Conservation (phyloP, 2,113 vertebrate genomes). For the Amblyornis subalaris region DNA sequence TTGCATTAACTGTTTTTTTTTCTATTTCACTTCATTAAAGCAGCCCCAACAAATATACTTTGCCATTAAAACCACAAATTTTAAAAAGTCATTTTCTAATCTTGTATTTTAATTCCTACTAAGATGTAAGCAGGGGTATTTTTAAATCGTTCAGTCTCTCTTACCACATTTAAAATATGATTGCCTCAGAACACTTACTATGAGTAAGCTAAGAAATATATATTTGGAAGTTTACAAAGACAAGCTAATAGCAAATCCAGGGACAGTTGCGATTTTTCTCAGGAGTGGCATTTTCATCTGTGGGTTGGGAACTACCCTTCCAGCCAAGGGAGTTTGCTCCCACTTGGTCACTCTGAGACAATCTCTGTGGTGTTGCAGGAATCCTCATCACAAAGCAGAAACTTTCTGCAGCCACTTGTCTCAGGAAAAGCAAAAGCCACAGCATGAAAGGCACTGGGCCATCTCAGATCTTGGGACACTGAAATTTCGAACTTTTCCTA, state of each 20-base stretch:
- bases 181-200: not conserved
- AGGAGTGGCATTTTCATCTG: not conserved
- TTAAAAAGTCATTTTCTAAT: not conserved
- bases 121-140: not conserved
- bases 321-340: not conserved
- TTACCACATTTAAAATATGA: not conserved
- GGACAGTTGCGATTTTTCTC: not conserved
- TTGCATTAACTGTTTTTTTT: not conserved
- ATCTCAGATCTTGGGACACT: not conserved
- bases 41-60: not conserved
- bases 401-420: not conserved
- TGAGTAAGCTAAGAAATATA: not conserved
- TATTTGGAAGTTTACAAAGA: not conserved
- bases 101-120: not conserved
- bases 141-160: not conserved
- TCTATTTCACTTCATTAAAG: not conserved
- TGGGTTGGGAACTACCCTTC: not conserved
- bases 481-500: not conserved
- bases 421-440: not conserved
- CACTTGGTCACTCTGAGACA: not conserved
- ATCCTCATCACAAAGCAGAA: not conserved
- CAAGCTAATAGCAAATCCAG: not conserved
- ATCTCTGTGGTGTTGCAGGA: not conserved
- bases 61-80: not conserved
- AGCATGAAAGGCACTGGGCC: not conserved